A percentile compares a stretch with the other conserved stretches of the same genome.
phyloP scores from a whole-genome alignment of 2,797 vertebrate species.

The Pseudochaenichthys georgianus region DNA sequence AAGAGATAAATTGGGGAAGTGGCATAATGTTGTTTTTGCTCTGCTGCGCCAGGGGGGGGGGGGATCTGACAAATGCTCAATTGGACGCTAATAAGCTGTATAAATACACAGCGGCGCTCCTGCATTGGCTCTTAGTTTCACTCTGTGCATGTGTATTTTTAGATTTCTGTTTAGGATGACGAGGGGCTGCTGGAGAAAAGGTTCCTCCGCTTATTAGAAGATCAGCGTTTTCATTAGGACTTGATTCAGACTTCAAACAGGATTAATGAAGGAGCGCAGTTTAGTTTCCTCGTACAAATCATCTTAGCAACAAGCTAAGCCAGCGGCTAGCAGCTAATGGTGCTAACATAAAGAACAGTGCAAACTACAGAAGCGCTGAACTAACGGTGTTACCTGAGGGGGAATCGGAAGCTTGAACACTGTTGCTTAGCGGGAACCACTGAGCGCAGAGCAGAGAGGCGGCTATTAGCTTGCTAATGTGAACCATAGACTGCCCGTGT shows the following conservation, averaged over 20 bases:
- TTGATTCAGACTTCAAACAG: constrained; percentile 47
- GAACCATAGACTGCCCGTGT: too few relatives aligned
- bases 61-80: constrained; percentile 81
- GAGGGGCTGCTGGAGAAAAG: constrained; percentile 45
- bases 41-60: constrained; percentile 53
- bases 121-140: constrained; percentile 73
- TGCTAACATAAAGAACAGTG: too few relatives aligned
- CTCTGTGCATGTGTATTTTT: constrained; percentile 64
- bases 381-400: too few relatives aligned
- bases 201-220: constrained; percentile 43
- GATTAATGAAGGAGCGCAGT: constrained; percentile 38
- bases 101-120: constrained; percentile 74
- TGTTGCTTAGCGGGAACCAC: too few relatives aligned
- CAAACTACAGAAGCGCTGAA: too few relatives aligned
- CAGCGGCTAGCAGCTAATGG: too few relatives aligned
- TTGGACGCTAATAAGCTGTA: constrained; percentile 83
- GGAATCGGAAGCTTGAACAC: too few relatives aligned
- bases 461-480: too few relatives aligned
- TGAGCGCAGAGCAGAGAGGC: too few relatives aligned
- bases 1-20: constrained; percentile 75
- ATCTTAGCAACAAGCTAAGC: constrained; percentile 7
- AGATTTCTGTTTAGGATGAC: constrained; percentile 51
- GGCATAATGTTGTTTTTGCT: constrained; percentile 81
- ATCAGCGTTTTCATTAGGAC: constrained; percentile 42
- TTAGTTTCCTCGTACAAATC: constrained; percentile 18